These are phyloP conservation scores for Trachelus troglodyta DNA, from an alignment of 2,888 invertebrate species.

Conservation along the genomic window DNA sequence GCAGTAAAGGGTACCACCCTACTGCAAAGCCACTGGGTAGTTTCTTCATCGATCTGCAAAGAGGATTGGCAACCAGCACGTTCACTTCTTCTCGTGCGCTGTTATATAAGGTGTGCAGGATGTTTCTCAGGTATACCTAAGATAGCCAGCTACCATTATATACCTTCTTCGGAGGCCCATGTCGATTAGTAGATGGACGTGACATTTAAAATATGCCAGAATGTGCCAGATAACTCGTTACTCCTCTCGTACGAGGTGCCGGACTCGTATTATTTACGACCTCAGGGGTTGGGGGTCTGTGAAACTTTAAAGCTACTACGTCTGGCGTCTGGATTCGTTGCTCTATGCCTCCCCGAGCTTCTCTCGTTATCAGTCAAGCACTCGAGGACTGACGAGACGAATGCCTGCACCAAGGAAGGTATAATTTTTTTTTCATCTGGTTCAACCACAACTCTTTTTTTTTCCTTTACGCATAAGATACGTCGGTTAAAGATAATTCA, in stretches of 20 bases:
- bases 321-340: slow-evolving; percentile 3
- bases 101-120: neutral
- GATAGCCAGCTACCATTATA: neutral
- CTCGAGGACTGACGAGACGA: neutral
- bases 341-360: neutral
- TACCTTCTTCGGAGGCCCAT: neutral
- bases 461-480: neutral
- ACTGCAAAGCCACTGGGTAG: neutral
- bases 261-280: slow-evolving; percentile 5
- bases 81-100: neutral
- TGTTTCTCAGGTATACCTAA: neutral
- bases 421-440: neutral
- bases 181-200: neutral
- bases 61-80: neutral
- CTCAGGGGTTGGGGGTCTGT: neutral
- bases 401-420: neutral
- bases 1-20: neutral
- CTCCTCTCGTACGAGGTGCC: neutral
- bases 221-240: slow-evolving; percentile 4
- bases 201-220: neutral
- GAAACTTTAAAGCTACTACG: neutral
- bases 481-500: neutral
- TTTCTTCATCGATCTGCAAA: neutral
- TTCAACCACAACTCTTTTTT: neutral
- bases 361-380: neutral